Conservation (phyloP, 35 echinoderm and acorn worm species). For the Acanthaster planci region DNA sequence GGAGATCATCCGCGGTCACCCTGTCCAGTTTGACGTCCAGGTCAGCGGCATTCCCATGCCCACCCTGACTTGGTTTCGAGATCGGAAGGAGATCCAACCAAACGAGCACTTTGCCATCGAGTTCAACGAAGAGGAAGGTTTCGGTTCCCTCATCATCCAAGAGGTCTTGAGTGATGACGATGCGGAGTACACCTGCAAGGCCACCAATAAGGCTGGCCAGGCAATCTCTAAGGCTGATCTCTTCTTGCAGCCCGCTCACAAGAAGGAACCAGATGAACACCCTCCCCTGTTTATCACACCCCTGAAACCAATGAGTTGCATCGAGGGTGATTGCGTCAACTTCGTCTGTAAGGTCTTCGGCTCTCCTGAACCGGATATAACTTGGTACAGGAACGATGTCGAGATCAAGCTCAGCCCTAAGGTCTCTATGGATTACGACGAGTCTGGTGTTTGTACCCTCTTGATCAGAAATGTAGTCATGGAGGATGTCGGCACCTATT, state of each 20-base stretch:
- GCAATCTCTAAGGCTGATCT: slow-evolving; percentile 87
- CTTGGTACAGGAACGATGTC: slow-evolving; percentile 83
- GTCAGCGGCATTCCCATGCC: slow-evolving; percentile 86
- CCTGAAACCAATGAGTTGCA: slow-evolving; percentile 46
- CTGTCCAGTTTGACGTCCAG: slow-evolving; percentile 90
- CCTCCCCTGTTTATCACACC: slow-evolving; percentile 73
- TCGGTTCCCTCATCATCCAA: slow-evolving; percentile 76
- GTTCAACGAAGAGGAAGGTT: slow-evolving; percentile 81
- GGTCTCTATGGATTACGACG: slow-evolving; percentile 76
- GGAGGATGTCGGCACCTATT: slow-evolving; percentile 67
- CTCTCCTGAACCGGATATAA: slow-evolving; percentile 79
- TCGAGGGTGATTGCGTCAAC: slow-evolving; percentile 78
- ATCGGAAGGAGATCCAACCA: slow-evolving; percentile 69
- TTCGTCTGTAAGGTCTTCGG: slow-evolving; percentile 79
- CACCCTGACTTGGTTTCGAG: slow-evolving; percentile 76
- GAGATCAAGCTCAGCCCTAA: slow-evolving; percentile 66
- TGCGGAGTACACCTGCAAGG: slow-evolving; percentile 96
- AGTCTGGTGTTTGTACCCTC: slow-evolving; percentile 73
- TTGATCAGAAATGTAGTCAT: slow-evolving; percentile 67
- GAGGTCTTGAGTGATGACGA: slow-evolving; percentile 83
- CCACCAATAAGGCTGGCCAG: slow-evolving; percentile 82
- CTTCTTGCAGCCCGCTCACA: slow-evolving; percentile 76
- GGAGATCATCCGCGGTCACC: slow-evolving; percentile 89
- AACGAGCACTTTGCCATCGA: slow-evolving; percentile 85
- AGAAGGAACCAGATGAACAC: slow-evolving; percentile 62